phyloP scores from a whole-genome alignment of 1,140 invertebrate species.

The Agrypnia vestita region DNA sequence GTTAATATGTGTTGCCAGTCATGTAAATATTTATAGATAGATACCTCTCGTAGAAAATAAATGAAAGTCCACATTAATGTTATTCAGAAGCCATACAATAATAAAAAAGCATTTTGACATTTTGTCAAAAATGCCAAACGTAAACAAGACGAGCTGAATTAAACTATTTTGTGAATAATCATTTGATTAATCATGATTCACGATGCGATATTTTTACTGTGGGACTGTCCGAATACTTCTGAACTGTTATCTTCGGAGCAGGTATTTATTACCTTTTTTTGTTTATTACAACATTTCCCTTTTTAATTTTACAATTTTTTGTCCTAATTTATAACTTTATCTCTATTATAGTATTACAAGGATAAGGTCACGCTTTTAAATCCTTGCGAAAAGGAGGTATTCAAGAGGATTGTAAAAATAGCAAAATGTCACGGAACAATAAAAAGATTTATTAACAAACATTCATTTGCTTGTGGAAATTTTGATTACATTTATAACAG shows the following conservation, averaged over 20 bases:
- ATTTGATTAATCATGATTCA: constrained; percentile 66
- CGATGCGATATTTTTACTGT: constrained; percentile 68
- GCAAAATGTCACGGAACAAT: constrained; percentile 53
- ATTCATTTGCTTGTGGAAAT: constrained; percentile 50
- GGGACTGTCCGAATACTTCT: constrained; percentile 66
- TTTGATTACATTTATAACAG: constrained; percentile 24
- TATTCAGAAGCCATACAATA: no score
- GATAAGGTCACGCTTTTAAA: constrained; percentile 40
- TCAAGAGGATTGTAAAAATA: constrained; percentile 53
- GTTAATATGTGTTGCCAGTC: constrained; percentile 9
- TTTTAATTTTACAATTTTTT: not conserved
- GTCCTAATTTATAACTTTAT: not conserved
- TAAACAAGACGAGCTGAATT: not conserved
- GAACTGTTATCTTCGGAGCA: constrained; percentile 54
- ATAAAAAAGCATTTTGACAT: not conserved
- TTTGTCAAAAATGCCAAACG: not conserved
- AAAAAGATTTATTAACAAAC: constrained; percentile 52
- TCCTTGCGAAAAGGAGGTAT: constrained; percentile 48
- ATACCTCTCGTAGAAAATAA: not conserved
- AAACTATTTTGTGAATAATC: not conserved
- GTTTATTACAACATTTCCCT: not conserved
- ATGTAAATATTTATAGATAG: not conserved
- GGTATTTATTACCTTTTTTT: constrained; percentile 21
- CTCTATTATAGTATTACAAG: constrained; percentile 52
- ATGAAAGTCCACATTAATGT: no score